Evolutionary conservation across 2,113 vertebrate genomes (phyloP).

Genomic region (Phylloscopus trochiloides): DNA sequence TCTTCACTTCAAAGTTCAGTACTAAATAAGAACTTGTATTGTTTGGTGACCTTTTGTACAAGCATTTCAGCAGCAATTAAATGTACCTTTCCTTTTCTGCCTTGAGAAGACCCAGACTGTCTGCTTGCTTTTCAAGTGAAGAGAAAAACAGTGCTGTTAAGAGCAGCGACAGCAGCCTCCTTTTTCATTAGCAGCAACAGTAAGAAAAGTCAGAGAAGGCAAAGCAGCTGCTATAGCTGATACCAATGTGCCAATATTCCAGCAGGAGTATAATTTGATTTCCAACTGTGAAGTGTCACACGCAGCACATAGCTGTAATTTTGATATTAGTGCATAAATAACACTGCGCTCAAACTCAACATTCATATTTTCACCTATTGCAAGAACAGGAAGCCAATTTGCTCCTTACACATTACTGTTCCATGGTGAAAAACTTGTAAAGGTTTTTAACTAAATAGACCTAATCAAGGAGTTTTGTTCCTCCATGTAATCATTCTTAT

Average conservation of each 20-base stretch:
- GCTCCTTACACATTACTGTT: background rate
- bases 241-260: conserved; percentile 40
- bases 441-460: conserved; percentile 33
- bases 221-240: conserved; percentile 49
- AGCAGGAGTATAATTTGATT: conserved; percentile 71
- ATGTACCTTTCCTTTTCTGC: conserved; percentile 35
- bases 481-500: background rate
- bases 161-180: conserved; percentile 6
- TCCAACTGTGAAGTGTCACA: conserved; percentile 71
- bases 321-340: conserved; percentile 73
- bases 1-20: conserved; percentile 68
- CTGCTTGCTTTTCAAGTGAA: conserved; percentile 61
- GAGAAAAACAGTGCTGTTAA: conserved; percentile 47
- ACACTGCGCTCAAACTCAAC: conserved; percentile 46
- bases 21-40: conserved; percentile 66
- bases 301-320: conserved; percentile 62
- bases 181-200: conserved; percentile 58
- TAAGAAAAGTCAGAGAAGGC: conserved; percentile 49
- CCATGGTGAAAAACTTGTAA: background rate
- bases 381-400: conserved; percentile 55
- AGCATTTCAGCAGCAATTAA: conserved; percentile 76
- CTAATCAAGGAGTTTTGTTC: conserved; percentile 10
- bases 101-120: conserved; percentile 48
- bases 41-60: conserved; percentile 74
- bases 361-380: conserved; percentile 63